Conservation (phyloP, 1,140 invertebrate species). For the Anastrepha ludens region DNA sequence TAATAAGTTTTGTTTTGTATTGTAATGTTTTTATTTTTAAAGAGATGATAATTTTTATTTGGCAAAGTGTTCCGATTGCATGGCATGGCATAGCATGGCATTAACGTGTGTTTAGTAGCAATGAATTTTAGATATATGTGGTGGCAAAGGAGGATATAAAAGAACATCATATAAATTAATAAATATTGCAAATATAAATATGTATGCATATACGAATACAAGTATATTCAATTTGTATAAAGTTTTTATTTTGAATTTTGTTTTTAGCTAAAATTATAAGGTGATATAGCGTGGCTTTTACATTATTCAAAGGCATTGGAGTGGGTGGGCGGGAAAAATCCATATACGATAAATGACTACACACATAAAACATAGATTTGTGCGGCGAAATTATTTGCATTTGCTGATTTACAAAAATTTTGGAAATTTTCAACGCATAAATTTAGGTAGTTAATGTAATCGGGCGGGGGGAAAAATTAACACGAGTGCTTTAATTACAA, state of each 20-base stretch:
- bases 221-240: conserved; percentile 33
- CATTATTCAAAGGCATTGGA: neutral
- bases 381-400: neutral
- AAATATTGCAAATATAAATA: conserved; percentile 46
- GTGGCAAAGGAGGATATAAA: conserved; percentile 44
- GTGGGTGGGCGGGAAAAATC: neutral
- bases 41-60: conserved; percentile 52
- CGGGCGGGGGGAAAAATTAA: neutral
- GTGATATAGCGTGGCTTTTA: neutral
- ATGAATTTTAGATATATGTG: conserved; percentile 19
- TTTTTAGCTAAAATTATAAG: too few species aligned
- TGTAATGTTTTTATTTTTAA: conserved; percentile 37
- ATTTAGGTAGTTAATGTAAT: neutral
- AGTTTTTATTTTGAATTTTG: neutral
- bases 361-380: conserved; percentile 8
- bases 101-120: conserved; percentile 24
- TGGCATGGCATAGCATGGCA: conserved; percentile 11
- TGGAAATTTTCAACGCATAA: too few species aligned
- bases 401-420: neutral
- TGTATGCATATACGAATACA: conserved; percentile 17
- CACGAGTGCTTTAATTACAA: neutral
- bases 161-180: conserved; percentile 44
- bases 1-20: neutral
- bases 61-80: conserved; percentile 21
- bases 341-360: neutral